Conservation (phyloP, 2,113 vertebrate genomes). For the Carassius auratus region DNA sequence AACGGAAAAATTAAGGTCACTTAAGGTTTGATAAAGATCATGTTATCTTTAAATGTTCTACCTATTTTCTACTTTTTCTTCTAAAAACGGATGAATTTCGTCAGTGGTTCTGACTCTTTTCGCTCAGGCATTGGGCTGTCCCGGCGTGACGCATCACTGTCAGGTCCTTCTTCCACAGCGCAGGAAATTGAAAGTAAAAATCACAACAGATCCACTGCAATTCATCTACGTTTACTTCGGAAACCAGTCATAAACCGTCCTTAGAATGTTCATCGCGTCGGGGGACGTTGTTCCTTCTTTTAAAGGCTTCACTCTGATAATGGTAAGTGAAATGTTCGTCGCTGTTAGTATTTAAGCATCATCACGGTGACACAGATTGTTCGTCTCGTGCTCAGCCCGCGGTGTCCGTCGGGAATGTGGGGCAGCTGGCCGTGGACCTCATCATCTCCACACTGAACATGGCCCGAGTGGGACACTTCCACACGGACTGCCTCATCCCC, state of each 20-base stretch:
- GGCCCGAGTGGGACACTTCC: constrained; percentile 86
- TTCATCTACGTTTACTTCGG: background rate
- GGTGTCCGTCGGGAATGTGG: constrained; percentile 94
- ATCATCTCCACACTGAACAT: constrained; percentile 89
- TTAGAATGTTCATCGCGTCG: constrained; percentile 82
- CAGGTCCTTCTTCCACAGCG: background rate
- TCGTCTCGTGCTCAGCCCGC: constrained; percentile 79
- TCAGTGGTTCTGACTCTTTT: background rate
- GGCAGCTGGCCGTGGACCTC: constrained; percentile 90
- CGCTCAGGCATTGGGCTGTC: constrained; percentile 8
- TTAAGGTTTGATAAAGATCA: background rate
- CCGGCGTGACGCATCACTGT: background rate
- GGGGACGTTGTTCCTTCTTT: constrained; percentile 68
- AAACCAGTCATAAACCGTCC: too few species aligned
- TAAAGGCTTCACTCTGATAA: constrained; percentile 82
- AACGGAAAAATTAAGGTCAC: background rate
- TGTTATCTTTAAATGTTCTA: too few species aligned
- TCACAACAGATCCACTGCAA: background rate
- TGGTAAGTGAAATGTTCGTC: constrained; percentile 78
- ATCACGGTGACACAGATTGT: background rate
- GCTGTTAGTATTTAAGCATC: background rate
- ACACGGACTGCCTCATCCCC: constrained; percentile 91
- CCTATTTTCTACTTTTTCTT: background rate
- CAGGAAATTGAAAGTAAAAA: constrained; percentile 51
- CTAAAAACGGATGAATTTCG: background rate